These are phyloP conservation scores for Marcusenius ussheri DNA, from an alignment of 2,113 vertebrate species.

Conservation along the genomic window DNA sequence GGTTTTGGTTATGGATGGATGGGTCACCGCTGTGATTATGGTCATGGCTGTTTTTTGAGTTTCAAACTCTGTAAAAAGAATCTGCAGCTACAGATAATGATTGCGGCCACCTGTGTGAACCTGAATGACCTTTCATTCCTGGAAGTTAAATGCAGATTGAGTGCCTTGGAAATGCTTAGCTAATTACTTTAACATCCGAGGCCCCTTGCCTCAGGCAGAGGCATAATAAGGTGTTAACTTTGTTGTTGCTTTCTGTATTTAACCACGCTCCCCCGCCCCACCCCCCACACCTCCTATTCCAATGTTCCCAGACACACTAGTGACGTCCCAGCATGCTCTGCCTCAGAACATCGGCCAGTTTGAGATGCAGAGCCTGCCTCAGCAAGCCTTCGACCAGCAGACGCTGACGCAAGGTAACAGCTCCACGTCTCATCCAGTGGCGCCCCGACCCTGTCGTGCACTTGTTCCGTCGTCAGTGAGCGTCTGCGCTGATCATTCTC, in stretches of 20 bases:
- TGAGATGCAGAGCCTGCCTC: conserved; percentile 69
- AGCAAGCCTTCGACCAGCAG: conserved; percentile 81
- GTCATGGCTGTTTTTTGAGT: background rate
- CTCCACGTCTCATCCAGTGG: background rate
- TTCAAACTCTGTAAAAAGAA: background rate
- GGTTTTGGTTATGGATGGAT: background rate
- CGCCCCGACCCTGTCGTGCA: too few species aligned
- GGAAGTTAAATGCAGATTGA: background rate
- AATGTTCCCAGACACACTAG: conserved; percentile 70
- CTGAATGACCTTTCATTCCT: background rate
- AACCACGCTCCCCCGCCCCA: background rate
- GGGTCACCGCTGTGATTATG: background rate
- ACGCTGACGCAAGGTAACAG: conserved; percentile 74
- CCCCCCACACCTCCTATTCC: conserved; percentile 17
- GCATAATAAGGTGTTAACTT: background rate
- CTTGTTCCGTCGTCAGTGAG: background rate
- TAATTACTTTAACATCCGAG: background rate
- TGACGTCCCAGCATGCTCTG: conserved; percentile 72
- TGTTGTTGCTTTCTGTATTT: background rate
- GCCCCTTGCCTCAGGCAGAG: background rate
- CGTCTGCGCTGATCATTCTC: background rate
- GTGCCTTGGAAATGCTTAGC: background rate
- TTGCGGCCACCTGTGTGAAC: background rate
- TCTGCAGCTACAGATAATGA: background rate
- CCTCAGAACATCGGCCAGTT: conserved; percentile 79